Base-by-base conservation (phyloP, 1,140 invertebrate species). In the Cyphomyrmex costatus region DNA sequence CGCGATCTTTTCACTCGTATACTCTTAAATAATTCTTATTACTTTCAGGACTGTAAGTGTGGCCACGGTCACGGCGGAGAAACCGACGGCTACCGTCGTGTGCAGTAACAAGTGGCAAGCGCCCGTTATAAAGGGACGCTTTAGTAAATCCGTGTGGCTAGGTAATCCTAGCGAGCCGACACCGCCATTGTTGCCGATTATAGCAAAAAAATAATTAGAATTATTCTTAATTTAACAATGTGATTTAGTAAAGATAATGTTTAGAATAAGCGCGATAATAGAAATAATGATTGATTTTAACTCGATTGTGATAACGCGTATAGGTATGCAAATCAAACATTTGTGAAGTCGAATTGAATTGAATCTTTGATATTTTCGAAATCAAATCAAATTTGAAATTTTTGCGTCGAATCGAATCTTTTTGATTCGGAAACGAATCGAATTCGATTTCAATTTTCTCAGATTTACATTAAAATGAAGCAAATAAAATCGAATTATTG, bases 101-200 rank as follows among this genome's bases (percentile, higher is more conserved):
- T 86, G 91, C 70, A 90, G 86, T 71, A 94, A 91, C 89, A 95
- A 94, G 88, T 95, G 93, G 93, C 94, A 94, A 86, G 74, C 93
- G 66, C 94, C 94, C 58, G 92, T 94, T 79, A 93, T 93, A 76
- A 95, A 94, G 82, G 94, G 94, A 68, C 92, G 94, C 30, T 95
- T 95, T 89, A 94, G 92, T 89, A 94, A 94, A 91, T 94, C 92
- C 8, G 93, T 94, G 0, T 94, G 92, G 93, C 30, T 94, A 73
- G 94, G 92, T 73, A 94, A 93, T 92, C 93, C 93, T 56, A 92
- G 90, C 70, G 94, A 94, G 78, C 85, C 89, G 56, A 86, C 92
- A 14, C 87, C 89, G 42, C 91, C 90, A 60, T 91, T 91, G 61
- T 89, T 91, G 30, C 90, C 93, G 42, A 89, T 93, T 58, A 86